Evolutionary conservation across 2,888 invertebrate genomes (phyloP).

Genomic region (Morinoia aosen): DNA sequence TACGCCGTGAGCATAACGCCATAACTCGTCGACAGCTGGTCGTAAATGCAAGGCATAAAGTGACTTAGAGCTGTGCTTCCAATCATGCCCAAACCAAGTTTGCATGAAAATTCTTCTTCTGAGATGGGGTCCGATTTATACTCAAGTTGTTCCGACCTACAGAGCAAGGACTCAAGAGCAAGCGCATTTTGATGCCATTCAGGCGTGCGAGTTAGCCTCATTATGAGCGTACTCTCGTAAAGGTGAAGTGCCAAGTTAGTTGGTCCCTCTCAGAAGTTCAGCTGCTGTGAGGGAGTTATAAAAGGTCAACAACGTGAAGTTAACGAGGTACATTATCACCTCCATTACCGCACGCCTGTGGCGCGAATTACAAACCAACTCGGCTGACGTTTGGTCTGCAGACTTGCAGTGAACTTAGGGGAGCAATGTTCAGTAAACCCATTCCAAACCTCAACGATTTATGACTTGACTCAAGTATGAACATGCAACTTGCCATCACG

Average conservation of each 20-base stretch:
- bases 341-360: not conserved
- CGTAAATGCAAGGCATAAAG: not conserved
- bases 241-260: conserved; percentile 16
- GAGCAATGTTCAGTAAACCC: not conserved
- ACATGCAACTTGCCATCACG: too few species aligned
- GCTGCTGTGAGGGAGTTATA: not conserved
- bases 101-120: not conserved
- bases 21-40: not conserved
- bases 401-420: not conserved
- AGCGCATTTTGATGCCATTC: not conserved
- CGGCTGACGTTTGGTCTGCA: not conserved
- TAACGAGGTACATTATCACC: not conserved
- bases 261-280: not conserved
- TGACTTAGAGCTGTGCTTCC: not conserved
- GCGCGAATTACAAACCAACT: not conserved
- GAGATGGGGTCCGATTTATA: not conserved
- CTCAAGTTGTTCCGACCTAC: not conserved
- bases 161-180: not conserved
- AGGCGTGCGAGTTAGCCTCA: not conserved
- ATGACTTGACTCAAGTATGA: too few species aligned
- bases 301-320: not conserved
- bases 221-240: not conserved
- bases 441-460: not conserved
- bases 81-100: not conserved
- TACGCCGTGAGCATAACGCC: not conserved